Evolutionary conservation across 2,113 vertebrate species (phyloP), one percentile per base, ranked within the genome.

Genomic region (Eulemur macaco): DNA sequence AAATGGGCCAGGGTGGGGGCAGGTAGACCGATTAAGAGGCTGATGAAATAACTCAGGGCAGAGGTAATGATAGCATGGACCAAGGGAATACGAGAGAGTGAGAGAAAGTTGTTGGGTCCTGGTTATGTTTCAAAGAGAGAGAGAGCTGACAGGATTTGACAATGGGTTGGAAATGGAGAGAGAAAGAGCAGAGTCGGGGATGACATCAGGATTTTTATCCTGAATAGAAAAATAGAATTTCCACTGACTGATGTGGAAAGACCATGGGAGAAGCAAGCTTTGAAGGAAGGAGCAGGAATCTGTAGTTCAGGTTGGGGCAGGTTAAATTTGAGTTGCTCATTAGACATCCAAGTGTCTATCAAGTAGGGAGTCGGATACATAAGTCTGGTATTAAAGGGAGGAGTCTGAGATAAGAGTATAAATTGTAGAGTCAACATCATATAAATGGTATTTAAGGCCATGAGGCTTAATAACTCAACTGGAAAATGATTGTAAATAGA

Each of bases 81-180:
- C 23, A 76, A 25, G 8, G 42, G 60, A 39, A 17, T 76, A 34
- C 8, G 12, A 8, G 27, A 85, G 11, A 45, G 9, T 64, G 11
- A 45, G 0, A 45, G 74, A 56, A 86, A 86, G n/a, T 39, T 94
- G 23, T 66, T 50, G 21, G 29, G 25, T 39, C 74, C 29, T 17
- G 39, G 25, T 66, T 86, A 50, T 73, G 60, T 78, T 96, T 91
- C 71, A 94, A 50, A 45, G 47, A 91, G 31, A 95, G 31, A 95
- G 34, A 80, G 11, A 52, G 25, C 14, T 60, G 21, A 56, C 25
- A 56, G 45, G 20, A 73, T 91, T 47, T 66, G 4, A 60, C 71
- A 31, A 52, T 86, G 18, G 69, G 58, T 60, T 69, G 54, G 27
- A 86, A 91, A 95, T 34, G 15, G 34, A 10, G 37, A 77, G 20